Conservation (phyloP, 2,797 vertebrate genomes). For the Numenius phaeopus region DNA sequence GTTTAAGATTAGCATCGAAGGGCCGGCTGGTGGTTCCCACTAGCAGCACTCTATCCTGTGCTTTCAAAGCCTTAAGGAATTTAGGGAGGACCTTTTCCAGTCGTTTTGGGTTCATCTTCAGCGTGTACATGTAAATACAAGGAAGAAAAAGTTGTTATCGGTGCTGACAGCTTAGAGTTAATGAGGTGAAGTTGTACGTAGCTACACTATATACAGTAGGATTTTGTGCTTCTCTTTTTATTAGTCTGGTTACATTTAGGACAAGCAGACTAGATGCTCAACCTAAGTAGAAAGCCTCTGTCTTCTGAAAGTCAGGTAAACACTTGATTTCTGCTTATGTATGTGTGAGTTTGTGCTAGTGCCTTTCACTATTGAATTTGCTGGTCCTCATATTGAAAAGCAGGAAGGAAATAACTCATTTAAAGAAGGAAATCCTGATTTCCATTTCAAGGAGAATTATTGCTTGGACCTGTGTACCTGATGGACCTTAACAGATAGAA, state of each 20-base stretch:
- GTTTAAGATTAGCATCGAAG: conserved; percentile 82
- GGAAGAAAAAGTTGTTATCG: not conserved
- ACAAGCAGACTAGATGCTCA: not conserved
- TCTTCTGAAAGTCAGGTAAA: not conserved
- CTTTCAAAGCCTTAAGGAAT: conserved; percentile 81
- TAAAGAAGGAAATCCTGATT: not conserved
- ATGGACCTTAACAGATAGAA: not conserved
- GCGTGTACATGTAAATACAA: rapidly evolving
- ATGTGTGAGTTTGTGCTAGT: not conserved
- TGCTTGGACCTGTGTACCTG: not conserved
- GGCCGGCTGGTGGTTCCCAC: conserved; percentile 85
- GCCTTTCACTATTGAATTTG: not conserved
- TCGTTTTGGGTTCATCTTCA: conserved; percentile 80
- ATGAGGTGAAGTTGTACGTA: not conserved
- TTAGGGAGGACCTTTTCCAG: conserved; percentile 83
- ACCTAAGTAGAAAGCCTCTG: not conserved
- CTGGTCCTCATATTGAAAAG: not conserved
- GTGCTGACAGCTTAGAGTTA: not conserved
- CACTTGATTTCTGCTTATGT: not conserved
- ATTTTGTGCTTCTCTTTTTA: not conserved
- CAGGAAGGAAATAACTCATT: not conserved
- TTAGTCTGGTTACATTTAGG: not conserved
- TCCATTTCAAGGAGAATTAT: not conserved
- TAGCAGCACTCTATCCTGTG: conserved; percentile 84
- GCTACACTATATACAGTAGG: not conserved